These are phyloP conservation scores for Taxidea taxus DNA, from an alignment of 2,113 vertebrate genomes.

Conservation along the genomic window DNA sequence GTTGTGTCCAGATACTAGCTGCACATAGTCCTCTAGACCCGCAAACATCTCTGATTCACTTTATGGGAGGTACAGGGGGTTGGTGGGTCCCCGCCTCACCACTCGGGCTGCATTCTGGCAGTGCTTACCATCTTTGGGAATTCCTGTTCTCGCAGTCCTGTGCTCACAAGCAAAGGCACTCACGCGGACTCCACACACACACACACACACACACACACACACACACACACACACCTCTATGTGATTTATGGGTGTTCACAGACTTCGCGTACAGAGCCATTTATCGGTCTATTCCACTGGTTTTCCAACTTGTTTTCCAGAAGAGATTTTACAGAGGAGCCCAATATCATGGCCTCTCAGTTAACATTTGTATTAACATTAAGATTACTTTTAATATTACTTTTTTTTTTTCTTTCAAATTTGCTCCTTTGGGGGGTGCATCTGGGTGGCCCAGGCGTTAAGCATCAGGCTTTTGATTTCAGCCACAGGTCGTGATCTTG, in stretches of 20 bases:
- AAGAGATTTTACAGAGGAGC: neutral
- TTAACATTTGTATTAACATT: neutral
- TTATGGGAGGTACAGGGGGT: neutral
- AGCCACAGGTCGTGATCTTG: too few relatives aligned
- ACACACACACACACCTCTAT: neutral
- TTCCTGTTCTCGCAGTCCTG: neutral
- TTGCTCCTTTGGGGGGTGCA: neutral
- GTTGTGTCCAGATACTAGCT: neutral
- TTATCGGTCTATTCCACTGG: neutral
- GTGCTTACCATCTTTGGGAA: neutral
- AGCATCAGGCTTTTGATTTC: too few relatives aligned
- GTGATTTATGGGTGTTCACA: neutral
- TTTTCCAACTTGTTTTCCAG: conserved; percentile 26
- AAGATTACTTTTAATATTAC: neutral
- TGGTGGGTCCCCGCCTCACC: neutral
- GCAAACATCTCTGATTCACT: neutral
- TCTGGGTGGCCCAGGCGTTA: too few relatives aligned
- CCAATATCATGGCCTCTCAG: neutral
- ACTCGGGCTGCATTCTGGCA: neutral
- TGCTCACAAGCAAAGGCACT: too few relatives aligned
- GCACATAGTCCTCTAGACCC: neutral
- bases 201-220: neutral
- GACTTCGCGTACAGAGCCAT: neutral
- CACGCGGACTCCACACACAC: neutral
- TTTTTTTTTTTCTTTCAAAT: neutral